Base-by-base conservation (phyloP, 2,888 invertebrate genomes). In the Eupithecia pulchellata region DNA sequence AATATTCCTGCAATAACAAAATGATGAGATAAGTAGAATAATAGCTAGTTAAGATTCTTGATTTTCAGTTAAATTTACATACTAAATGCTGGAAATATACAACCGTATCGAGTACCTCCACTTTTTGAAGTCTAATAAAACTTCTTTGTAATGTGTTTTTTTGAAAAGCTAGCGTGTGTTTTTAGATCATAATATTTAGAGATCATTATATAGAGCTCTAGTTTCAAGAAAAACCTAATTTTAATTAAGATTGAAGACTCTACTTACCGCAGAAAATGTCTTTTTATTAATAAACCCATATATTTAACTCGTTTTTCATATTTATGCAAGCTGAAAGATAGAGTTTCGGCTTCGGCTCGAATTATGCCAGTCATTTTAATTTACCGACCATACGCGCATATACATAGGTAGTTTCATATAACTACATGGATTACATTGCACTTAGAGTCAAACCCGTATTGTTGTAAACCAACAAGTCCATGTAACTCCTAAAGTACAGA, bases 401-500 rank as follows among this genome's bases (percentile, higher is more conserved):
- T 25, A 52, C 25, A 11, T 25, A 25, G 25, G 20, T 52, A 11
- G 25, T 20, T 52, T 1, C 52, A n/a, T 47, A 52, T 13, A 9
- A 47, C 11, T 47, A 11, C 47, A 47, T 20, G 11, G 20, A 11
- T n/a, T 47, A 47, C 17, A 20, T 11, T n/a, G n/a, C n/a, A 47
- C 3, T 9, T 47, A 47, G 1, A 52, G 25, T 25, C 52, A 20
- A 52, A 65, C 65, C 69, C 55, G 64, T 55, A 55, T 69, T 61
- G 60, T 61, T 67, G 11, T 34, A 60, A 57, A 36, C 5, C 30
- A 64, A 64, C 58, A n/a, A 42, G 58, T 65, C 57, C 66, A 66
- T 71, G 70, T 70, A 66, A 61, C 69, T 52, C 36, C 20, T 42
- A 64, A 39, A 14, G 47, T 29, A 61, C 32, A 30, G 42, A 62